Evolutionary conservation across 2,888 invertebrate genomes (phyloP).

Genomic region (Tipula confusa): DNA sequence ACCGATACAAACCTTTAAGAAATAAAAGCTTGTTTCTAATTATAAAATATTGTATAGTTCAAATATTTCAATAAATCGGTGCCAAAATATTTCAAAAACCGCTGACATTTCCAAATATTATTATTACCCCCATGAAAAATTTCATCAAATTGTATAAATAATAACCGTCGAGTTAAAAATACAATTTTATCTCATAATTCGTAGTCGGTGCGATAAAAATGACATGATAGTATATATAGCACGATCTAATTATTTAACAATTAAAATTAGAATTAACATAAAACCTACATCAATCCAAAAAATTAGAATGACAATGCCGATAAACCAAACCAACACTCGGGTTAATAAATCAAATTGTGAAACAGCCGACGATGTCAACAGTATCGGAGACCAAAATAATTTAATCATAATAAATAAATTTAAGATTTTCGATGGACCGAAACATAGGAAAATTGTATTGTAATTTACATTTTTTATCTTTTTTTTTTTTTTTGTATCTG

Average conservation of each 20-base stretch:
- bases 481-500: background rate
- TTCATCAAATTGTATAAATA: background rate
- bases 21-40: background rate
- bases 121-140: background rate
- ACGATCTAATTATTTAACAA: too few relatives aligned
- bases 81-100: background rate
- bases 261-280: background rate
- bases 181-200: background rate
- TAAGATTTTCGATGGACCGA: background rate
- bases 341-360: background rate
- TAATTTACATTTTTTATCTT: background rate
- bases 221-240: too few relatives aligned
- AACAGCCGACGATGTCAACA: background rate
- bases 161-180: background rate
- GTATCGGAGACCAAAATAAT: background rate
- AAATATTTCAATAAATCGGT: too few relatives aligned
- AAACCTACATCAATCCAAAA: background rate
- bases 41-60: background rate
- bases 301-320: background rate
- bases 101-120: background rate
- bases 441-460: background rate
- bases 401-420: background rate
- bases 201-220: too few relatives aligned
- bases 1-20: too few relatives aligned
- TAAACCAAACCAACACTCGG: background rate